Base-by-base conservation (phyloP, 2,113 vertebrate species). In the Cheirogaleus medius region DNA sequence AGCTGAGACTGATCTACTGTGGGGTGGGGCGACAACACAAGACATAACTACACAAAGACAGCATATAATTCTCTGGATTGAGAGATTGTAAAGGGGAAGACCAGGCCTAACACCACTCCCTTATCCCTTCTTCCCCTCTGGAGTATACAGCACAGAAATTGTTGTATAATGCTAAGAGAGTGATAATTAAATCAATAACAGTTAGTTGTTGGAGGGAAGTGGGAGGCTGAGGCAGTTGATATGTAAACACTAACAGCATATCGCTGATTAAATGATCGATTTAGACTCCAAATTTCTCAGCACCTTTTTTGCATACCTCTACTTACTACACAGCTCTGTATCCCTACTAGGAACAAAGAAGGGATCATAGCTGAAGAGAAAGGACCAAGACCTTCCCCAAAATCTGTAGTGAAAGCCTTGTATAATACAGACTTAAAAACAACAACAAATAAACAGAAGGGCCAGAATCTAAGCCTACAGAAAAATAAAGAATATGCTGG, bases 171-270 rank as follows among this genome's bases (percentile, higher is more conserved):
- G 47, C 39, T 73, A 77, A 73, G 58, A 64, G 95, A 44, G 44
- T 87, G 37, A 87, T 86, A 92, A 90, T 63, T 88, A 84, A 92
- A 66, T 87, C 58, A 82, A 96, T 87, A 96, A 94, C 66, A 92
- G 32, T 76, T 84, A 71, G 25, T 17, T 68, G n/a, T 90, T 83
- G 82, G 68, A 91, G 42, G 58, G 29, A 90, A 37, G 54, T 89
- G 17, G 52, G 77, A 95, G 27, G 92, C 44, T 86, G 7, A 13
- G 49, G 39, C 32, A 77, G 54, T 27, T 92, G 63, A 49, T 69
- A 90, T 14, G 15, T 56, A 93, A 97, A 95, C 18, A 82, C 54
- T 86, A 98, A 87, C 10, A 92, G 39, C 44, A 74, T 54, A 88
- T 76, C 14, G 27, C 37, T 7, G 7, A 74, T 87, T 92, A 89